These are phyloP conservation scores for Plecotus auritus DNA, from an alignment of 2,113 vertebrate species.

Conservation along the genomic window DNA sequence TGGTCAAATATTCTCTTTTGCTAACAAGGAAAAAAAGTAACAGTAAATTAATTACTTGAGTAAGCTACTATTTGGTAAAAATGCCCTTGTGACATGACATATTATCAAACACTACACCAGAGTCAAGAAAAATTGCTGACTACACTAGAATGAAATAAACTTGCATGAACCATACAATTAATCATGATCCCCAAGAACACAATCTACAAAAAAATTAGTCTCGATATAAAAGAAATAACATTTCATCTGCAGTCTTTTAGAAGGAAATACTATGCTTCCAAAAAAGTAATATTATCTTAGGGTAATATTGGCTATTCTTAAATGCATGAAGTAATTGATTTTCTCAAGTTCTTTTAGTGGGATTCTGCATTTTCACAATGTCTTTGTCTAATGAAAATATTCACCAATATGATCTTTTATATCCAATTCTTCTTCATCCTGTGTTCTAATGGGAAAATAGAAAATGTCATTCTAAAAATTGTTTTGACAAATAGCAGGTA, in stretches of 20 bases:
- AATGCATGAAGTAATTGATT: slow-evolving; percentile 12
- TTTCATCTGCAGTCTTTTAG: background rate
- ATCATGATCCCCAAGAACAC: background rate
- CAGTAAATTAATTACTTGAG: background rate
- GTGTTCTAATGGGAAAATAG: slow-evolving; percentile 40
- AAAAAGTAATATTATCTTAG: background rate
- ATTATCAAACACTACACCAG: background rate
- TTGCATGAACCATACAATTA: background rate
- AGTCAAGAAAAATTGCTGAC: background rate
- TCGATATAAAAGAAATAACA: background rate
- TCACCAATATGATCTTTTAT: slow-evolving; percentile 41
- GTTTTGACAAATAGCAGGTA: slow-evolving; percentile 54
- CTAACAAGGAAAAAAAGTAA: slow-evolving; percentile 20
- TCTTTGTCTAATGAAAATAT: slow-evolving; percentile 52
- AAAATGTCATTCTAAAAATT: slow-evolving; percentile 51
- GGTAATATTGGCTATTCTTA: background rate
- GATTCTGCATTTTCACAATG: slow-evolving; percentile 44
- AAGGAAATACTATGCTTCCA: slow-evolving; percentile 14
- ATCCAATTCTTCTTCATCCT: slow-evolving; percentile 34
- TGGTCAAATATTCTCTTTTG: background rate
- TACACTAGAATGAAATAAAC: background rate
- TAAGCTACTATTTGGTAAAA: background rate
- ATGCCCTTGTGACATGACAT: background rate
- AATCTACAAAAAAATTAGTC: background rate
- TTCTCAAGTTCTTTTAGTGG: slow-evolving; percentile 39